Evolutionary conservation across 2,888 invertebrate species (phyloP), one percentile per base, ranked within the genome.

Genomic region (Pseudoips prasinana): DNA sequence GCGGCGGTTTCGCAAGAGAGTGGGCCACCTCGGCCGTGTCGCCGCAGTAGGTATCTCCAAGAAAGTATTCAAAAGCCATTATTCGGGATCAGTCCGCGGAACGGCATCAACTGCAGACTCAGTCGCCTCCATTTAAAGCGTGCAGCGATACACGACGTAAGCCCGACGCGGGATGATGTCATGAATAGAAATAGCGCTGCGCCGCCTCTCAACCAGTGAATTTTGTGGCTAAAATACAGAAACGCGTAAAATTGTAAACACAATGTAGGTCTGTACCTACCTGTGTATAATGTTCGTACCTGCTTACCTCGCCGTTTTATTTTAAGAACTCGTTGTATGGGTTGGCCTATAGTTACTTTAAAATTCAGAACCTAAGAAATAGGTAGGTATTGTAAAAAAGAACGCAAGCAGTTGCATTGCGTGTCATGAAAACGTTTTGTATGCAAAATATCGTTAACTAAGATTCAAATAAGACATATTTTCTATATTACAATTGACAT

Each of bases 71-170:
- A 78, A 77, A 84, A 80, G 73, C 72, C 63, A 85, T 86, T 86
- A 86, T 87, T 85, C 76, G 79, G 80, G 82, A 82, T 73, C 85
- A 76, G 73, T 72, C 74, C 68, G 82, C 83, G 86, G 86, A 87
- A 86, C 87, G 84, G 73, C 83, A 77, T 81, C 80, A 73, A 77
- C 80, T 83, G 82, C 81, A 88, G 82, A 82, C 83, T 84, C 77
- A 76, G 75, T 71, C 81, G 79, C 73, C 77, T 83, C 90, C 90
- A 89, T 90, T 90, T 90, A 89, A 90, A 90, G 90, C 86, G 84
- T 83, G 88, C 87, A 83, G 77, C 87, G 87, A 85, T 87, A 89
- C n/a, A n/a, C n/a, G n/a, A n/a, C 89, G 88, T 87, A 87, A 89
- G 82, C 78, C 81, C 80, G 82, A 81, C 78, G 77, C 82, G 71